Evolutionary conservation across 2,888 invertebrate genomes (phyloP).

Genomic region (Sepiola atlantica): DNA sequence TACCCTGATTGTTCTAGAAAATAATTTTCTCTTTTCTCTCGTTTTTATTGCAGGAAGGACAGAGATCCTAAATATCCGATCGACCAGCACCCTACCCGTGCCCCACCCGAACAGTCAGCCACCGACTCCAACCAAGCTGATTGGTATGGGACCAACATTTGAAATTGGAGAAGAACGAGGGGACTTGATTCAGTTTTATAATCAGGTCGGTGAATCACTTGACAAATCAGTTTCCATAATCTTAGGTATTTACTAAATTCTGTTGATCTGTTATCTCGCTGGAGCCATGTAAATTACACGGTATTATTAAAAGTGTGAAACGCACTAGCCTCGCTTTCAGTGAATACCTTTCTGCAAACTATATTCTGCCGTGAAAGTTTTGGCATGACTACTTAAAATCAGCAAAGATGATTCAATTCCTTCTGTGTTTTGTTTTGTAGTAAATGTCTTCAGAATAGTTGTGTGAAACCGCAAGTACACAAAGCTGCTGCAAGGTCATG

Average conservation of each 20-base stretch:
- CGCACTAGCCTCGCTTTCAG: too few relatives aligned
- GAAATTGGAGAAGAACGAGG: constrained; percentile 80
- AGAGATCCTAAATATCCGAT: constrained; percentile 71
- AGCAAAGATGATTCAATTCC: too few relatives aligned
- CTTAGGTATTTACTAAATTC: neutral
- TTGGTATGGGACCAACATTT: constrained; percentile 77
- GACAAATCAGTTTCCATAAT: neutral
- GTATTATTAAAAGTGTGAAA: too few relatives aligned
- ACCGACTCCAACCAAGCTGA: constrained; percentile 79
- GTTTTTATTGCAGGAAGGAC: constrained; percentile 54
- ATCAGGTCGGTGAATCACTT: constrained; percentile 75
- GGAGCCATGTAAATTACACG: too few relatives aligned
- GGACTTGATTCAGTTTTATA: constrained; percentile 96
- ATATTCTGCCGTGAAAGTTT: too few relatives aligned
- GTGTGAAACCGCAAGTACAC: too few relatives aligned
- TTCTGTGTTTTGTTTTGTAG: too few relatives aligned
- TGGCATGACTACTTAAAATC: too few relatives aligned
- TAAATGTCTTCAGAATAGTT: too few relatives aligned
- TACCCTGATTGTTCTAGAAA: neutral
- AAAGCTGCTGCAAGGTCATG: too few relatives aligned
- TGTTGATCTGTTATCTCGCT: too few relatives aligned
- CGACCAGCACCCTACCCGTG: constrained; percentile 76
- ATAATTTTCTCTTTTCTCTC: neutral
- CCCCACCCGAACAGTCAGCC: constrained; percentile 77
- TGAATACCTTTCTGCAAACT: too few relatives aligned